These are phyloP conservation scores for Burhinus oedicnemus DNA, from an alignment of 2,113 vertebrate species.

Conservation along the genomic window DNA sequence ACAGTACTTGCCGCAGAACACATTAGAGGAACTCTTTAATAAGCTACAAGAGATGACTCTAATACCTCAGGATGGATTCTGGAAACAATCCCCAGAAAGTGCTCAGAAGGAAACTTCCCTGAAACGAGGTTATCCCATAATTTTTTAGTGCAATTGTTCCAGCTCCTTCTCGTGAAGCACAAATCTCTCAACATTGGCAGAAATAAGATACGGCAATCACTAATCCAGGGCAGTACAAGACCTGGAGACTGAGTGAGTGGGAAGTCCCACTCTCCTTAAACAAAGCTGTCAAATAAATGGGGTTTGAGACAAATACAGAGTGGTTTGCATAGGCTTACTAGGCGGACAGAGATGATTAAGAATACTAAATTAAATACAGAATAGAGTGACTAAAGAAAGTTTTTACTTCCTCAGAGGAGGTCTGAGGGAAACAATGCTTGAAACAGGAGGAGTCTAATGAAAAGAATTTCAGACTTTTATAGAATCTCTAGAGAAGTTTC, in stretches of 20 bases:
- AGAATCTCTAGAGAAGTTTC: not conserved
- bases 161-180: not conserved
- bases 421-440: not conserved
- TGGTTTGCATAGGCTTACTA: not conserved
- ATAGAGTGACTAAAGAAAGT: not conserved
- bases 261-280: not conserved
- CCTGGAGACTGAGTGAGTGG: not conserved
- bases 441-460: not conserved
- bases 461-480: not conserved
- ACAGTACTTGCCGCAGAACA: not conserved
- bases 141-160: not conserved
- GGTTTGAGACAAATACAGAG: not conserved
- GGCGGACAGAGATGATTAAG: not conserved
- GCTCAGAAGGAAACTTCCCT: not conserved
- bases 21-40: not conserved
- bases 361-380: not conserved
- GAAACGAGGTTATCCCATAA: not conserved
- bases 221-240: not conserved
- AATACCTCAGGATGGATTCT: not conserved
- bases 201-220: not conserved
- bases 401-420: not conserved
- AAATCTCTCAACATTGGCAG: not conserved
- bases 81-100: not conserved
- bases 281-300: not conserved
- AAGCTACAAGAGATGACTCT: not conserved